Evolutionary conservation across 2,888 invertebrate species (phyloP).

Genomic region (Saturnia japonica): DNA sequence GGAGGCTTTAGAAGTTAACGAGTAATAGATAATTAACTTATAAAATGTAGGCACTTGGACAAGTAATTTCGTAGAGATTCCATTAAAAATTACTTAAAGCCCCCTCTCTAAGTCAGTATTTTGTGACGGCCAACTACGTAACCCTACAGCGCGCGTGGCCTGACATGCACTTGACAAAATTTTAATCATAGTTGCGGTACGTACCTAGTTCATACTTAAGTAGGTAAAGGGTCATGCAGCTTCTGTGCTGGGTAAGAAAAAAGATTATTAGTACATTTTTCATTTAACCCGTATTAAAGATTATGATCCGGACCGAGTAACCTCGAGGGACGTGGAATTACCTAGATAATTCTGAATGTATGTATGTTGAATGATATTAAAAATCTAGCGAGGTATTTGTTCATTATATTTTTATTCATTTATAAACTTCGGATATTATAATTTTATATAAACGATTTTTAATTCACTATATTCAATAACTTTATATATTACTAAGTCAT

Average conservation of each 20-base stretch:
- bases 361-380: not conserved
- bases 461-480: too few relatives aligned
- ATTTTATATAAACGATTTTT: too few relatives aligned
- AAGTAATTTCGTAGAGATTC: too few relatives aligned
- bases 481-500: too few relatives aligned
- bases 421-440: not conserved
- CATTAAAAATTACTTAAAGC: too few relatives aligned
- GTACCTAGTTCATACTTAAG: not conserved
- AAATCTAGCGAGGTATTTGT: not conserved
- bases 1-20: too few relatives aligned
- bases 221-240: not conserved
- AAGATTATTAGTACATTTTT: slow-evolving; percentile 3
- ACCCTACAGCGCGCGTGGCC: too few relatives aligned
- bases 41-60: too few relatives aligned
- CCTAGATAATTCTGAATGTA: not conserved
- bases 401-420: not conserved
- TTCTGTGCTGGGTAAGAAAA: not conserved
- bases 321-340: not conserved
- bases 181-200: not conserved
- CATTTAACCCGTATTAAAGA: slow-evolving; percentile 6
- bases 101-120: too few relatives aligned
- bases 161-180: too few relatives aligned
- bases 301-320: not conserved
- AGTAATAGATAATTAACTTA: too few relatives aligned
- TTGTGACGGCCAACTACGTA: too few relatives aligned